A percentile compares a stretch with the other conserved stretches of the same genome.
These are phyloP conservation scores for Tenthredo notha DNA, from an alignment of 2,888 invertebrate genomes.

Conservation along the genomic window DNA sequence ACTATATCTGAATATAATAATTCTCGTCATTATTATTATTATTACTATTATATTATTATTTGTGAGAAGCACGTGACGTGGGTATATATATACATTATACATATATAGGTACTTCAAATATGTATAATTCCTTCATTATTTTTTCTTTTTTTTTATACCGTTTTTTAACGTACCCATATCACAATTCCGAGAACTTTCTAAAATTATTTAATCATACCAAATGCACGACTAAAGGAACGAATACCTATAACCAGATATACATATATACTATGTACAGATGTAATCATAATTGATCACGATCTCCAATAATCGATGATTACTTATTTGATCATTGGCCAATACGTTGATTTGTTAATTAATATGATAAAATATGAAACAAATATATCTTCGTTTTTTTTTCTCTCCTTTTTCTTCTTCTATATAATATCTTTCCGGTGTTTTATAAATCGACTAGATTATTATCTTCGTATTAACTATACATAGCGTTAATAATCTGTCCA, in stretches of 20 bases:
- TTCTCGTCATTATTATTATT: background rate
- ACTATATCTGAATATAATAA: background rate
- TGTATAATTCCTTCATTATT: background rate
- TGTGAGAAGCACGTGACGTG: background rate
- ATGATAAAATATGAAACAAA: background rate
- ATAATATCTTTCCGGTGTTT: background rate
- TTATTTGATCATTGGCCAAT: background rate
- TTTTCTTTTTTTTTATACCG: background rate
- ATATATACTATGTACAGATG: background rate
- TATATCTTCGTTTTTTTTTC: background rate
- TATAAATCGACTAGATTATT: background rate
- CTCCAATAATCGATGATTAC: background rate
- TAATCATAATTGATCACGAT: background rate
- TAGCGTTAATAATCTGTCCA: no score
- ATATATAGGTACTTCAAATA: constrained; percentile 9
- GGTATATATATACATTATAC: background rate
- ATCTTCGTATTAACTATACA: background rate
- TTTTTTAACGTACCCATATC: constrained; percentile 18
- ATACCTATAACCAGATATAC: background rate
- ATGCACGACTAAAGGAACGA: constrained; percentile 1
- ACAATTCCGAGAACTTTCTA: constrained; percentile 29
- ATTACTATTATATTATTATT: background rate
- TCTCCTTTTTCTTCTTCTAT: background rate
- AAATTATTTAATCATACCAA: background rate
- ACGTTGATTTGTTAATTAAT: background rate